Conservation (phyloP, 2,888 invertebrate genomes). For the Hyles lineata region DNA sequence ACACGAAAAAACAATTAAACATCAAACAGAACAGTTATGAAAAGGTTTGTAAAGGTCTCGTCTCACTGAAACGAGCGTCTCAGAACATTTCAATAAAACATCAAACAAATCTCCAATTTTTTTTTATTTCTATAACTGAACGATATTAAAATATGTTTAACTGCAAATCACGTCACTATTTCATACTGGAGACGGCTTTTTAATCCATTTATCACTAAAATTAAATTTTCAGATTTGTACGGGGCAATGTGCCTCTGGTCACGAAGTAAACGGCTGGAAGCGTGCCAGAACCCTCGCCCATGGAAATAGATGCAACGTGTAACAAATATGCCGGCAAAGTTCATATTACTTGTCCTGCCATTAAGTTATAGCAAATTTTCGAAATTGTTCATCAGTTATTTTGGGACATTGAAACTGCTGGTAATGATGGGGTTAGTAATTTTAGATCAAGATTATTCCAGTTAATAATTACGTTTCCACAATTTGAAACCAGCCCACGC, state of each 20-base stretch:
- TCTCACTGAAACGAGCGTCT: not conserved
- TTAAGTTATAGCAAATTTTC: not conserved
- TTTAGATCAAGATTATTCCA: no score
- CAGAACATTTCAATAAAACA: slow-evolving; percentile 10
- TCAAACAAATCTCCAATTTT: not conserved
- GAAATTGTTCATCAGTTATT: not conserved
- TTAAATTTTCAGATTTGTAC: slow-evolving; percentile 54
- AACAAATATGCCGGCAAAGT: slow-evolving; percentile 29
- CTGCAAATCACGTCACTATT: slow-evolving; percentile 31
- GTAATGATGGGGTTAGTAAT: not conserved
- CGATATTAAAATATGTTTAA: slow-evolving; percentile 4
- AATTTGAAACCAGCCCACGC: no score
- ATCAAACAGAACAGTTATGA: not conserved
- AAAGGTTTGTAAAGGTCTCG: slow-evolving; percentile 13
- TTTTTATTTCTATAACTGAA: not conserved
- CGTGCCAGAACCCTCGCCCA: slow-evolving; percentile 43
- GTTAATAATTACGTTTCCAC: no score
- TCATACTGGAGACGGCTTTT: slow-evolving; percentile 43
- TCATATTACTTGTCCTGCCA: not conserved
- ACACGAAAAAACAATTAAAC: slow-evolving; percentile 7
- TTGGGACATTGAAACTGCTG: not conserved
- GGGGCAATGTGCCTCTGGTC: slow-evolving; percentile 45
- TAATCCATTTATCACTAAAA: slow-evolving; percentile 60
- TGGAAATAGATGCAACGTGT: slow-evolving; percentile 39
- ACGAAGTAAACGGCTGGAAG: slow-evolving; percentile 46